A percentile compares a stretch with the other conserved stretches of the same genome.
Conservation (phyloP, 1,140 invertebrate genomes). For the Penaeus japonicus region DNA sequence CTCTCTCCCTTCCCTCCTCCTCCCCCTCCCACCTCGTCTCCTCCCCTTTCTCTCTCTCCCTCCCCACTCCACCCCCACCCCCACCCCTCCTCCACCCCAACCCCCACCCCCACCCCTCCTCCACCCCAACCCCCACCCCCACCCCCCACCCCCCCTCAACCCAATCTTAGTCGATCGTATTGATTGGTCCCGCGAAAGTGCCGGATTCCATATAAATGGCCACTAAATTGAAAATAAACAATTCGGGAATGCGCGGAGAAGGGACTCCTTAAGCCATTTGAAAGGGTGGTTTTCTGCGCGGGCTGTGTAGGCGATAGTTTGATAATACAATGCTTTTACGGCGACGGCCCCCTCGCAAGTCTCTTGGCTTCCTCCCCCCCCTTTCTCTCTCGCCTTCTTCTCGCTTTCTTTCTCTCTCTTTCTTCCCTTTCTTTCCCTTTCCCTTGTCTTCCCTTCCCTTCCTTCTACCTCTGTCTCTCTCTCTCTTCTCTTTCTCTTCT, state of each 20-base stretch:
- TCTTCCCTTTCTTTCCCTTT: neutral
- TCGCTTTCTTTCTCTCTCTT: neutral
- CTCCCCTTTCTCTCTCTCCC: no score
- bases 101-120: no score
- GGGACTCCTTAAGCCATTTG: conserved; percentile 55
- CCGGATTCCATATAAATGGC: conserved; percentile 57
- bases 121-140: no score
- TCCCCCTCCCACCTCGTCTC: no score
- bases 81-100: no score
- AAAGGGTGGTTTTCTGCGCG: conserved; percentile 56
- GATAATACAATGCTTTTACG: conserved; percentile 56
- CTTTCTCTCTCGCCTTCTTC: neutral
- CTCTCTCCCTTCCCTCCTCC: no score
- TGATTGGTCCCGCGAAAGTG: conserved; percentile 52
- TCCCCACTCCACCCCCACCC: no score
- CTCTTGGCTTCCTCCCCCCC: neutral
- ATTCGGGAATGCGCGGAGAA: conserved; percentile 51
- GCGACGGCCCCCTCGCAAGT: conserved; percentile 18
- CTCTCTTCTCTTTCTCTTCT: neutral
- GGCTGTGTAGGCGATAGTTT: conserved; percentile 53
- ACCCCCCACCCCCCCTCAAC: no score
- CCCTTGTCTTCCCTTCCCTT: neutral
- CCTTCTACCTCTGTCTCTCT: no score
- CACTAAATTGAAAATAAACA: conserved; percentile 59
- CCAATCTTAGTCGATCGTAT: conserved; percentile 43